phyloP scores from a whole-genome alignment of 2,113 vertebrate genomes.

The Choloepus hoffmanni region DNA sequence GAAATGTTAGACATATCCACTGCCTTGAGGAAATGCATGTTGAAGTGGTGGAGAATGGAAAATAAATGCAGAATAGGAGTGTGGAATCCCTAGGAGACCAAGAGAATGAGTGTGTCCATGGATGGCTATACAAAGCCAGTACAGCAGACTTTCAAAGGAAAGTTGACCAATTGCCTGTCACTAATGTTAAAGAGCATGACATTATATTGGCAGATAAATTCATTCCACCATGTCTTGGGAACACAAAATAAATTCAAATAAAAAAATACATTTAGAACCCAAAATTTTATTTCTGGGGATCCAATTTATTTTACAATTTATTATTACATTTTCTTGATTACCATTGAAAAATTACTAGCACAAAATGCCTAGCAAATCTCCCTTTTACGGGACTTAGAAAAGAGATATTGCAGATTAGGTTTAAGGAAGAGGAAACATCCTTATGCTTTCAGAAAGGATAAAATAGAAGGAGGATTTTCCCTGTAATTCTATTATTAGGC shows the following conservation, averaged over 20 bases:
- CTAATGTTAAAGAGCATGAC: background rate
- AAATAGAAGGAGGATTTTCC: conserved; percentile 26
- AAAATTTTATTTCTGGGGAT: conserved; percentile 26
- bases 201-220: background rate
- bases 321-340: conserved; percentile 46
- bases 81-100: background rate
- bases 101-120: background rate
- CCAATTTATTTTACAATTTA: conserved; percentile 32
- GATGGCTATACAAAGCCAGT: background rate
- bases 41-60: background rate
- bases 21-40: background rate
- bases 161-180: background rate
- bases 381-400: conserved; percentile 13
- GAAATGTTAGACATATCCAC: background rate
- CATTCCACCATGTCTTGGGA: conserved; percentile 31
- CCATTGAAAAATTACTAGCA: conserved; percentile 17
- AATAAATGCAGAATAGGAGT: background rate
- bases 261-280: background rate
- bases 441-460: conserved; percentile 48
- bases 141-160: background rate
- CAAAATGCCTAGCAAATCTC: conserved; percentile 33
- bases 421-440: conserved; percentile 46
- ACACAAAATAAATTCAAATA: conserved; percentile 31
- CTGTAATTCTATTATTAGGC: conserved; percentile 26
- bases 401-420: conserved; percentile 6